Base-by-base conservation (phyloP, 30 jellyfish, hydroid and myxozoan species). In the Mastigias papua region DNA sequence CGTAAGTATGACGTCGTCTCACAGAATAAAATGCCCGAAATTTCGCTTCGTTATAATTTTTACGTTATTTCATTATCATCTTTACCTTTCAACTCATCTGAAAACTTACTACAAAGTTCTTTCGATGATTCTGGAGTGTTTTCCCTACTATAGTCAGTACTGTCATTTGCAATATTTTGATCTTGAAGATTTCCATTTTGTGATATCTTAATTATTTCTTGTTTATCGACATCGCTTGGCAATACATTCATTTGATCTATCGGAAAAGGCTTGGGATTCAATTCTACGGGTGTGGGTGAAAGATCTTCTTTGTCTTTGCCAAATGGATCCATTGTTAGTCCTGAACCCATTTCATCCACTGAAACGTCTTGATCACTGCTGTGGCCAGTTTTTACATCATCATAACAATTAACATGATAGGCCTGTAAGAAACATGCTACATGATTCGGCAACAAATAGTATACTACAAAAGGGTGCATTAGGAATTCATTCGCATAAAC, bases 321-420 rank as follows among this genome's bases (percentile, higher is more conserved):
- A 4, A 42, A 42, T 42, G 54, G 13, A 42, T 42, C 54, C 7
- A 8, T 15, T 42, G 7, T 42, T 42, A 42, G 13, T 15, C 13
- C 54, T 42, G 13, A 4, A 42, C 13, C 54, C 54, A 42, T 15
- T 15, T 8, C 54, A 8, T 42, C 54, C 54, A 42, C 7, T 42
- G 7, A 15, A 4, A 42, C 69, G 8, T 57, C 69, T 6, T 57
- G 69, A 5, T 57, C 69, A 19, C 69, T 57, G 23, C 17, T 4
- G 17, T 4, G 7, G 3, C 69, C 69, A 10, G 69, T 4, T 57
- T 23, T 23, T 57, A 57, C 17, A 23, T 57, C 69, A 57, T 57
- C 69, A 57, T 57, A 57, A 23, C 69, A 57, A 23, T 57, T 10
- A 57, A 19, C 69, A 57, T 57, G 69, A 57, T 57, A 57, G 69